phyloP scores from a whole-genome alignment of 2,888 invertebrate species.

The Cheilosia pagana region DNA sequence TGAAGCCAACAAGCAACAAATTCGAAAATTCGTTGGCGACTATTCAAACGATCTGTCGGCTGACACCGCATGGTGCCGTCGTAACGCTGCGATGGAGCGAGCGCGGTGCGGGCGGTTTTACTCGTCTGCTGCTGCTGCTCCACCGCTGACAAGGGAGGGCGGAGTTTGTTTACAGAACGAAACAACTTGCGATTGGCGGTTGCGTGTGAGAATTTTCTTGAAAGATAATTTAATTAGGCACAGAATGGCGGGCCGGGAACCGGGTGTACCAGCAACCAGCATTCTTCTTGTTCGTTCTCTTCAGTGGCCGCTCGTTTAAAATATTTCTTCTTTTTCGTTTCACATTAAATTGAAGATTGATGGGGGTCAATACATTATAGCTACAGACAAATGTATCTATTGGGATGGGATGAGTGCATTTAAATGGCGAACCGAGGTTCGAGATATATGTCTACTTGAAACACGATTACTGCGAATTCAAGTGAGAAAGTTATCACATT shows the following conservation, averaged over 20 bases:
- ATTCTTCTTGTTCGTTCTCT: constrained; percentile 13
- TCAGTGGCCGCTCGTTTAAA: too few species aligned
- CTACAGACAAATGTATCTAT: constrained; percentile 19
- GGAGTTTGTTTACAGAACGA: constrained; percentile 73
- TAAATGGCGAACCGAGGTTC: constrained; percentile 8
- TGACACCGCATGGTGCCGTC: constrained; percentile 41
- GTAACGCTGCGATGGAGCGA: background rate
- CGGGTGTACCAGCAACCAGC: constrained; percentile 5
- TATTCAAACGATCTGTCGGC: constrained; percentile 65
- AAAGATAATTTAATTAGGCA: constrained; percentile 74
- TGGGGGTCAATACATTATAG: constrained; percentile 70
- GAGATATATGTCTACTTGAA: background rate
- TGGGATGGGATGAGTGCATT: constrained; percentile 19
- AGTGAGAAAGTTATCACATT: constrained; percentile 47
- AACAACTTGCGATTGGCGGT: constrained; percentile 74
- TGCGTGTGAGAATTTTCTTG: constrained; percentile 73
- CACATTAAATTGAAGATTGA: constrained; percentile 61
- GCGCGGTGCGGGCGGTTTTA: background rate
- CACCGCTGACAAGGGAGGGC: constrained; percentile 41
- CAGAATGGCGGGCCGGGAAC: constrained; percentile 74
- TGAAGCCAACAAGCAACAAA: constrained; percentile 13
- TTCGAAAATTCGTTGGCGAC: constrained; percentile 63
- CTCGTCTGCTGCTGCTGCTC: background rate
- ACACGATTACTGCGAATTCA: constrained; percentile 36
- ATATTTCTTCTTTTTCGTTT: constrained; percentile 29